Conservation (phyloP, 1,140 invertebrate species). For the Brachionus rubens region DNA sequence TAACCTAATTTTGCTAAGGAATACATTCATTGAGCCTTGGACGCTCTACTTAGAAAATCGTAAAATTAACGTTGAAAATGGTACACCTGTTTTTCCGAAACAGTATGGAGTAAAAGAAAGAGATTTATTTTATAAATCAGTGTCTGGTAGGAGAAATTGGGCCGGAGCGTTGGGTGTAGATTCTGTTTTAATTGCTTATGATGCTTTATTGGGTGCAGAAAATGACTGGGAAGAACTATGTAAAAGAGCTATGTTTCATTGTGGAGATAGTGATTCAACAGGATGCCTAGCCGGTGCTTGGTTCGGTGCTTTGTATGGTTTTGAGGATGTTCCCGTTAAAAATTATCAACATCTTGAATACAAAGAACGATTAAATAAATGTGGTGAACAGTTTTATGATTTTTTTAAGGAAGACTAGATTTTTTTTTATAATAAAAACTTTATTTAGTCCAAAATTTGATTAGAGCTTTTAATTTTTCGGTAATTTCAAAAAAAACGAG, state of each 20-base stretch:
- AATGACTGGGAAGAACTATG: conserved; percentile 54
- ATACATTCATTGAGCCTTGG: conserved; percentile 55
- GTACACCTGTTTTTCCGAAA: conserved; percentile 52
- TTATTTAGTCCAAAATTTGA: too few relatives aligned
- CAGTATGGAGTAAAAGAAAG: conserved; percentile 52
- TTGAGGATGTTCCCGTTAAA: conserved; percentile 51
- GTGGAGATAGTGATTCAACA: conserved; percentile 58
- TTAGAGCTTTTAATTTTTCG: too few relatives aligned
- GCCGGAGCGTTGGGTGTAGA: conserved; percentile 58
- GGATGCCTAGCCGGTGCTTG: conserved; percentile 57
- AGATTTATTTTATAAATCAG: conserved; percentile 53
- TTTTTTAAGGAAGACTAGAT: neutral
- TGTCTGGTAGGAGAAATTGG: conserved; percentile 53
- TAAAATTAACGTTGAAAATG: conserved; percentile 50
- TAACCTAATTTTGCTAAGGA: conserved; percentile 48
- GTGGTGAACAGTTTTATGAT: neutral
- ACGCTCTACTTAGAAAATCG: conserved; percentile 52
- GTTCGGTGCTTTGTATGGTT: conserved; percentile 56
- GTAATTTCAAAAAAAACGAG: too few relatives aligned
- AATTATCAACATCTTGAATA: conserved; percentile 51
- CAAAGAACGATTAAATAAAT: neutral
- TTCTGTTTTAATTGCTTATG: conserved; percentile 58
- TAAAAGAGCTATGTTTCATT: conserved; percentile 55
- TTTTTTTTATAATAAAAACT: neutral
- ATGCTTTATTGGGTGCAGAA: conserved; percentile 53